Evolutionary conservation across 2,797 vertebrate genomes (phyloP).

Genomic region (Lepilemur septentrionalis): DNA sequence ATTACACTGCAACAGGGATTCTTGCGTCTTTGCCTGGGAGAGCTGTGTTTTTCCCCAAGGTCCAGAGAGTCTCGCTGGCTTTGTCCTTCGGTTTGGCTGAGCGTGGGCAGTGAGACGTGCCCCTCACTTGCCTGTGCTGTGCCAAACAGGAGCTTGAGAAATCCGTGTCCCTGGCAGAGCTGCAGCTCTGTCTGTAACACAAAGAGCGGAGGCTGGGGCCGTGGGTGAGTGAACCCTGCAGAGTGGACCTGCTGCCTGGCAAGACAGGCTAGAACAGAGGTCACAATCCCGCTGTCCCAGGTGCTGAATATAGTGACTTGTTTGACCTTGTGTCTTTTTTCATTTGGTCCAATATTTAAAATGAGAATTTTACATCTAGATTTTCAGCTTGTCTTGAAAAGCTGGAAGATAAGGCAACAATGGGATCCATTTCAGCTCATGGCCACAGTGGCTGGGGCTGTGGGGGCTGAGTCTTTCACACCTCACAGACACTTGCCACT

Average conservation of each 20-base stretch:
- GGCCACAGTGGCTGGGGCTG: not conserved
- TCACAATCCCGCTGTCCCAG: not conserved
- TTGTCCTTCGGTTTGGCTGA: slow-evolving; percentile 50
- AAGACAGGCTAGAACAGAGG: rapidly evolving
- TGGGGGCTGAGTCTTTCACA: not conserved
- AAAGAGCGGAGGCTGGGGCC: not conserved
- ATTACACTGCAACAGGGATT: not conserved
- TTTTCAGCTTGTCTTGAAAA: not conserved
- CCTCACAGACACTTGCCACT: not conserved
- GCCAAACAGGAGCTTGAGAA: not conserved
- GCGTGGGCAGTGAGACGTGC: not conserved
- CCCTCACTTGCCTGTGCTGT: not conserved
- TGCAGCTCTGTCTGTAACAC: slow-evolving; percentile 25
- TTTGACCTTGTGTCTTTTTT: not conserved
- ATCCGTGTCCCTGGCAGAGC: not conserved
- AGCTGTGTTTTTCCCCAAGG: not conserved
- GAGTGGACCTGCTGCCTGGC: rapidly evolving
- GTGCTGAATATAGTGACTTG: not conserved
- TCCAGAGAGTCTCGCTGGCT: not conserved
- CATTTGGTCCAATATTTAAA: not conserved
- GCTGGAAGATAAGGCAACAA: not conserved
- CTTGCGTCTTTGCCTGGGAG: not conserved
- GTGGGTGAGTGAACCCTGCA: not conserved
- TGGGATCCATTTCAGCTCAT: not conserved
- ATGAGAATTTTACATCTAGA: not conserved